Percentiles rank a stretch among this genome's conserved stretches.
Evolutionary conservation across 2,113 vertebrate species (phyloP).

Genomic region (Dasypus novemcinctus): DNA sequence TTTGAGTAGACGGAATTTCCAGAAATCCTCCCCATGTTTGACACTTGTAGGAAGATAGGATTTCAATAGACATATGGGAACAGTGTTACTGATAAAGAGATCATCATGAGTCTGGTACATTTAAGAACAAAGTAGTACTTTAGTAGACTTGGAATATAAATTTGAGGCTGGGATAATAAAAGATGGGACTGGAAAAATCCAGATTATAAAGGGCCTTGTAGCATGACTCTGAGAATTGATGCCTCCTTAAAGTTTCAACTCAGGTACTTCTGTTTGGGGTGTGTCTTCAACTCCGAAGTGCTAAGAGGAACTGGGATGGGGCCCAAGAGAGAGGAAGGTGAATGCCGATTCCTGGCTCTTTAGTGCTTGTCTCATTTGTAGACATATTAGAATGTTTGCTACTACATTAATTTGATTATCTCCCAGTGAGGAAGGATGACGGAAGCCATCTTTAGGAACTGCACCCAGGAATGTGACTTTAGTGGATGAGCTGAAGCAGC

Average conservation of each 20-base stretch:
- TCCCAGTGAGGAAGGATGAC: neutral
- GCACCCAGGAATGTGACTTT: neutral
- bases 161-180: neutral
- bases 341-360: neutral
- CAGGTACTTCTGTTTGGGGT: neutral
- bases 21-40: neutral
- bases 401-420: neutral
- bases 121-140: neutral
- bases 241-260: neutral
- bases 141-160: neutral
- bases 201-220: neutral
- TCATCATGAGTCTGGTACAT: no score
- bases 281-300: neutral
- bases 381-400: neutral
- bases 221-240: neutral
- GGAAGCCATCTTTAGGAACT: neutral
- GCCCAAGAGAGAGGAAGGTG: neutral
- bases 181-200: neutral
- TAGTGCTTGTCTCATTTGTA: neutral
- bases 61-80: neutral
- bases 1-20: neutral
- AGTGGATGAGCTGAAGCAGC: neutral
- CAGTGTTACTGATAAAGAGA: neutral
- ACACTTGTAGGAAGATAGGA: neutral
- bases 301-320: neutral